Evolutionary conservation across 2,888 invertebrate species (phyloP), one percentile per base, ranked within the genome.

Genomic region (Taphrorychus bicolor): DNA sequence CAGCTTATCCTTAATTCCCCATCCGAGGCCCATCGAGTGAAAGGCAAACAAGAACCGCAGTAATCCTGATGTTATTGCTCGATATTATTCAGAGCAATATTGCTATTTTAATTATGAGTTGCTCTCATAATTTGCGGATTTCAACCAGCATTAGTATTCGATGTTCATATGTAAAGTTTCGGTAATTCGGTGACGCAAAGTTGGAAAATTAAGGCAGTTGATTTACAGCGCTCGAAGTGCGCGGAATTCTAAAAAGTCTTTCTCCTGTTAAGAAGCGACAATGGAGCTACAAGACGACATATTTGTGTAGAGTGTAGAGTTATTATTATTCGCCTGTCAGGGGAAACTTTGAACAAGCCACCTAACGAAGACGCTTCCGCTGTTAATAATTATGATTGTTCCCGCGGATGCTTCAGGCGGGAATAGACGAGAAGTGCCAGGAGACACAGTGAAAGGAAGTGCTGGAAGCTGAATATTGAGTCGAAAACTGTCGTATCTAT

Each of bases 161-260:
- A 32, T 32, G 32, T 32, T 2, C 45, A 45, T 45, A 45, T 45
- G 45, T 5, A 45, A 45, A 45, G 16, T 45, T 45, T 32, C 32
- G 32, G 7, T 32, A 11, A 32, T 32, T 32, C 32, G 32, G 32
- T 32, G 32, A 9, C 32, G 32, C 11, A 32, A 32, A 32, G 32
- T 32, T 32, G 32, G 32, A 4, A 14, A 45, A 17, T 45, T 45
- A 16, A 11, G 17, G 45, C 14, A 17, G 45, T 45, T 45, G 45
- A 45, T 45, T 45, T 45, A 45, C 45, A 45, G 17, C 45, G 14
- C 45, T 14, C 32, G 17, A 45, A 16, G 45, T 45, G 45, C 14
- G 16, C 45, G 45, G 45, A 45, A 45, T 45, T 45, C 45, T 45
- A 45, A 45, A 45, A 45, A 45, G 2, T 45, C 17, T 45, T 7